A percentile compares a stretch with the other conserved stretches of the same genome.
These are phyloP conservation scores for Sarcoramphus papa DNA, from an alignment of 2,797 vertebrate genomes.

Conservation along the genomic window DNA sequence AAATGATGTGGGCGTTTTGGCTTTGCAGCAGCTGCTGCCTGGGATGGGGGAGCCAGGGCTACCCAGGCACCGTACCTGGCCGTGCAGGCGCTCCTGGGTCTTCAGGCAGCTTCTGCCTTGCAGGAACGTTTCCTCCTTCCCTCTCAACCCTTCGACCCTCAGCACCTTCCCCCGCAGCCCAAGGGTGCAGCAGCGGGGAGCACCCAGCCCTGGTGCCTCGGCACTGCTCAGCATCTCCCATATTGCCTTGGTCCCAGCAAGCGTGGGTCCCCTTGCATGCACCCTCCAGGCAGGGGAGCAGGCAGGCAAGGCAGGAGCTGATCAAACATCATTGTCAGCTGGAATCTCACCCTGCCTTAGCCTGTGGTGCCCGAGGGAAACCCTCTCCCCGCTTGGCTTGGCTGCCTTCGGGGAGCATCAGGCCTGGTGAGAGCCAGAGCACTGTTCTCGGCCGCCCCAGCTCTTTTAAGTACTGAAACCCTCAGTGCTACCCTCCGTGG, in stretches of 20 bases:
- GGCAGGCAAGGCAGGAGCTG: neutral
- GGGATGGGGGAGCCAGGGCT: neutral
- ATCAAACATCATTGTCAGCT: neutral
- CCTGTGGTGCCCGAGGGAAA: neutral
- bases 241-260: neutral
- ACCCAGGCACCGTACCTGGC: neutral
- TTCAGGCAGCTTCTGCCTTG: neutral
- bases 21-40: neutral
- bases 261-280: accelerated
- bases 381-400: neutral
- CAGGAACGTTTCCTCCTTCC: neutral
- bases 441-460: accelerated
- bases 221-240: neutral
- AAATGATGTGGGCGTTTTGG: neutral
- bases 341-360: neutral
- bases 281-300: neutral
- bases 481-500: neutral
- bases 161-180: neutral
- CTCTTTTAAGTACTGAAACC: constrained; percentile 1
- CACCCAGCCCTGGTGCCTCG: neutral
- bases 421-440: neutral
- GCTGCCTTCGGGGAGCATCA: neutral
- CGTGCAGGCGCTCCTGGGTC: neutral
- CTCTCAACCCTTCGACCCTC: neutral
- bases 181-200: neutral